Evolutionary conservation across 2,888 invertebrate genomes (phyloP), one percentile per base, ranked within the genome.

Genomic region (Drosophila setosimentum): DNA sequence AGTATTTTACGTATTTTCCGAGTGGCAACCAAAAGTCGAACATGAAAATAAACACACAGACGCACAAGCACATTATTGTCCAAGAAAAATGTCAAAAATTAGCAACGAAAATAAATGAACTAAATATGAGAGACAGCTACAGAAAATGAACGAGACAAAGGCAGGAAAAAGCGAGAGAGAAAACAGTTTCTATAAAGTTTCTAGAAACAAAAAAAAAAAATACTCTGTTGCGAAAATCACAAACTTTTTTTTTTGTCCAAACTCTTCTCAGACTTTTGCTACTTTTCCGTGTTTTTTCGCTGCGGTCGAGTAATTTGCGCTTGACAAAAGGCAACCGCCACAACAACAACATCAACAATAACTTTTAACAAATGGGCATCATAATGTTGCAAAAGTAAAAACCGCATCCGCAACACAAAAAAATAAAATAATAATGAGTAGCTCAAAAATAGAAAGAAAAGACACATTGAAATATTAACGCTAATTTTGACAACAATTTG

Each of bases 401-500:
- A 67, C 73, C 67, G 51, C 67, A 68, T 53, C 53, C 66, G 64
- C 66, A 70, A 67, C 48, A 68, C 37, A 13, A 33, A 59, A 13
- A 8, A 32, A n/a, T 1, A 27, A 37, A 29, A 53, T 24, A 32
- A 29, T 60, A 53, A 58, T 10, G 42, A 58, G 48, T 57, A 50
- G n/a, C 55, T 37, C 37, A 37, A 54, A 40, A 59, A 49, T 58
- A 33, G 42, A 27, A 27, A 37, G 3, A 49, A 60, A 54, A 54
- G 45, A 69, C 63, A 48, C 51, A 27, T 58, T 27, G 63, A 63
- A 83, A 87, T 78, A 82, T 89, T 78, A 75, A 76, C 82, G 83
- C 76, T 87, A 89, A 87, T 87, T 91, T 87, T 89, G 88, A 80
- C 85, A 78, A 72, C 74, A 83, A 84, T 85, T 87, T 77, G 76